Percentiles rank a stretch among this genome's conserved stretches.
Evolutionary conservation across 1,140 invertebrate species (phyloP).

Genomic region (Bicyclus anynana): DNA sequence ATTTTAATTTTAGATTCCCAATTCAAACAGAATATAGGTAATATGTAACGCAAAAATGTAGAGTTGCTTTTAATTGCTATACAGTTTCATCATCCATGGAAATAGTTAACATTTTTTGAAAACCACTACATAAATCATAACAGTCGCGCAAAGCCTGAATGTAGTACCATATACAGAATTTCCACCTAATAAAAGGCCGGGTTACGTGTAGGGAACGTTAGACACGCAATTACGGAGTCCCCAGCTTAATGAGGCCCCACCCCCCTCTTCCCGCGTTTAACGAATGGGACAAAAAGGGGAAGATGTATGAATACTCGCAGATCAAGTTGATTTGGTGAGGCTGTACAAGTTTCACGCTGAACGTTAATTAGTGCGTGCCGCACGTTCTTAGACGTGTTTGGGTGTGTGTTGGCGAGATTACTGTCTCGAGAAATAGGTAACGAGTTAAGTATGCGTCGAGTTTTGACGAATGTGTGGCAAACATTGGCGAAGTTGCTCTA

Average conservation of each 20-base stretch:
- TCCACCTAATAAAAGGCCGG: conserved; percentile 74
- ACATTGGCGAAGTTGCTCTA: neutral
- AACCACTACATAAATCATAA: conserved; percentile 44
- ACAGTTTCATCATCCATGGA: too few relatives aligned
- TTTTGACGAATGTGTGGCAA: conserved; percentile 13
- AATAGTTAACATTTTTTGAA: too few relatives aligned
- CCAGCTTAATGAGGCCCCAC: conserved; percentile 55
- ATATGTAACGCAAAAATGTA: too few relatives aligned
- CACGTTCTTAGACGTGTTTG: conserved; percentile 55
- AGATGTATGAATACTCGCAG: conserved; percentile 48
- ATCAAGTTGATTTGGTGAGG: conserved; percentile 50
- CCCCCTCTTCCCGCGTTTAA: conserved; percentile 36
- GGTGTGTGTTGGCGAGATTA: conserved; percentile 49
- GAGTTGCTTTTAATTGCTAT: too few relatives aligned
- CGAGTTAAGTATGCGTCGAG: conserved; percentile 12
- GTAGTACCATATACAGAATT: conserved; percentile 70
- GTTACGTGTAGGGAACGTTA: conserved; percentile 71
- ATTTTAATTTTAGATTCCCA: too few relatives aligned
- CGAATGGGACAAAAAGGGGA: conserved; percentile 34
- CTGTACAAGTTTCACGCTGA: conserved; percentile 66
- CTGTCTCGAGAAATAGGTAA: conserved; percentile 36
- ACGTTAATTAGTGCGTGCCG: conserved; percentile 73
- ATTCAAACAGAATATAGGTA: too few relatives aligned
- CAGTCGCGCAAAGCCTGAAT: conserved; percentile 50
- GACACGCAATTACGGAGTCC: conserved; percentile 62